Conservation (phyloP, 2,113 vertebrate genomes). For the Vicugna pacos region DNA sequence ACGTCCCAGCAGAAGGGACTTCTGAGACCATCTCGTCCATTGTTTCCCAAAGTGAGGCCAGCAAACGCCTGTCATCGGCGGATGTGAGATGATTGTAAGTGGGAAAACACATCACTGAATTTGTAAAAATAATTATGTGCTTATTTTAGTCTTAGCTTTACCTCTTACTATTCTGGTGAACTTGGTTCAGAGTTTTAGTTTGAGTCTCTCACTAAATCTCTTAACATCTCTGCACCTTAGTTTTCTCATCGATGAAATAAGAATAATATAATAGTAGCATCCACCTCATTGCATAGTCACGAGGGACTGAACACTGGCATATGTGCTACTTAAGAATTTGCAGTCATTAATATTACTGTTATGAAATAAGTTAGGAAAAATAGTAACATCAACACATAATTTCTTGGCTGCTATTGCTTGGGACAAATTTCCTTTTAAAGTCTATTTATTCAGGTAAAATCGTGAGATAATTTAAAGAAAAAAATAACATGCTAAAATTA, state of each 20-base stretch:
- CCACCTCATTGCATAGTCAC: background rate
- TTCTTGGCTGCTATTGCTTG: background rate
- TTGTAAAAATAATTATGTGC: background rate
- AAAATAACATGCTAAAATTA: background rate
- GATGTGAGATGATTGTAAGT: background rate
- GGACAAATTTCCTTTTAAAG: slow-evolving; percentile 2
- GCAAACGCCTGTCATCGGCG: background rate
- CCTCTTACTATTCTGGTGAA: background rate
- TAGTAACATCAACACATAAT: background rate
- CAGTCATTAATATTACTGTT: background rate
- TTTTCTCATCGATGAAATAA: background rate
- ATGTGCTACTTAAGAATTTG: background rate
- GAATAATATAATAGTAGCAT: background rate
- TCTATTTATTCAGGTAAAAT: background rate
- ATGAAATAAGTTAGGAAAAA: background rate
- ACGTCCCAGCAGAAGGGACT: background rate
- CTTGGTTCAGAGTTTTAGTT: background rate
- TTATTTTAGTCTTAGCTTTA: slow-evolving; percentile 1
- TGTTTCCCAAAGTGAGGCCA: background rate
- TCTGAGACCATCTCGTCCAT: background rate
- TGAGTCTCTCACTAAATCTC: background rate
- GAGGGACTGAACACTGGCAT: background rate
- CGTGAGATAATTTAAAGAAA: background rate
- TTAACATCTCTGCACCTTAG: background rate
- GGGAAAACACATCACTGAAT: background rate